These are phyloP conservation scores for Limonius californicus DNA, from an alignment of 1,140 invertebrate species.

Conservation along the genomic window DNA sequence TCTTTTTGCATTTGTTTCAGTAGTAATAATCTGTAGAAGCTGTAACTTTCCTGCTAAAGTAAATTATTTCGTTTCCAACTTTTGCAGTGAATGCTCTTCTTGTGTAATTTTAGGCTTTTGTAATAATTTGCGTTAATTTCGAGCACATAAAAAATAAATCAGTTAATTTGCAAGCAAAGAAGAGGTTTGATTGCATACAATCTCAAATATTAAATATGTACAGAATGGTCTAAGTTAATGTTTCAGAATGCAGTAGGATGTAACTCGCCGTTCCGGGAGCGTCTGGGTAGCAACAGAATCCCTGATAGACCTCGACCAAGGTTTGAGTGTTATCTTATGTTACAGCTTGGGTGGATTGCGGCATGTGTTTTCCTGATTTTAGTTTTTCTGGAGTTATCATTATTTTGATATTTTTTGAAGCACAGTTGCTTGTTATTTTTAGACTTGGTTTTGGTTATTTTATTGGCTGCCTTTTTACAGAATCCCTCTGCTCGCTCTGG, in stretches of 20 bases:
- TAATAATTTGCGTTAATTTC: too few species aligned
- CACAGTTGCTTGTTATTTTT: neutral
- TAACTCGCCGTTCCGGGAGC: constrained; percentile 79
- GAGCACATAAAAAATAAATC: too few species aligned
- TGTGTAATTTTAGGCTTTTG: too few species aligned
- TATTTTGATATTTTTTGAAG: too few species aligned
- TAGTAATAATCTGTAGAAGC: neutral
- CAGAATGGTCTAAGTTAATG: neutral
- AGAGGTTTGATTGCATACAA: too few species aligned
- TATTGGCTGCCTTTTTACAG: neutral
- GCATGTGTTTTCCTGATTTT: constrained; percentile 31
- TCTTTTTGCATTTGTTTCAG: too few species aligned
- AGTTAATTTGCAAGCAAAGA: too few species aligned
- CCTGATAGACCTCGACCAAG: constrained; percentile 77
- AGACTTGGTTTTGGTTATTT: neutral
- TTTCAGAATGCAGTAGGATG: constrained; percentile 55
- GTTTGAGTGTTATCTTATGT: constrained; percentile 50
- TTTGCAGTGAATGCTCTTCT: too few species aligned
- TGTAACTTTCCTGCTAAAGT: neutral
- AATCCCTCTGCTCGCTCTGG: neutral
- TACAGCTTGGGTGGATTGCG: constrained; percentile 16
- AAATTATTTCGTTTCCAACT: too few species aligned
- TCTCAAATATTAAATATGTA: too few species aligned
- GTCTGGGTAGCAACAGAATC: constrained; percentile 79
- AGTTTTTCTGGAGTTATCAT: too few species aligned